Evolutionary conservation across 2,888 invertebrate genomes (phyloP).

Genomic region (Dendrolimus pini): DNA sequence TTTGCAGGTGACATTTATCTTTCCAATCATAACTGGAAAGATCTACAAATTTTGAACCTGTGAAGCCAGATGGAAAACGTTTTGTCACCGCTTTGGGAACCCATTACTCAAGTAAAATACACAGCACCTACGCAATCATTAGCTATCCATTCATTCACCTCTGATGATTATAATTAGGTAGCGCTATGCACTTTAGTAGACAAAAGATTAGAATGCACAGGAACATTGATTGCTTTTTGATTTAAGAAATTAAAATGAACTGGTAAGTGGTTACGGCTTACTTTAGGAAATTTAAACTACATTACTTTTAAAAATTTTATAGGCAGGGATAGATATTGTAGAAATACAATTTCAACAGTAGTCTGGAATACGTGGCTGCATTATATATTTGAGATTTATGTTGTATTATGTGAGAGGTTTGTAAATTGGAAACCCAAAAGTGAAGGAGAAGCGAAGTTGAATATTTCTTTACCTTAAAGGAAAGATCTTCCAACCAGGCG

Average conservation of each 20-base stretch:
- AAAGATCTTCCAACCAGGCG: no score
- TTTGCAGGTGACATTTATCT: slow-evolving; percentile 7
- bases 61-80: slow-evolving; percentile 31
- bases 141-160: slow-evolving; percentile 43
- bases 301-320: no score
- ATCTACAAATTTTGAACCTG: slow-evolving; percentile 1
- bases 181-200: slow-evolving; percentile 57
- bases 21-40: neutral
- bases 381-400: no score
- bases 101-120: slow-evolving; percentile 57
- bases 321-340: no score
- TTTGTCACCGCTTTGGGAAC: slow-evolving; percentile 56
- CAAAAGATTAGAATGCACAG: slow-evolving; percentile 45
- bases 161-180: slow-evolving; percentile 30
- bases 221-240: slow-evolving; percentile 9
- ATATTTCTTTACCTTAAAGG: no score
- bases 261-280: no score
- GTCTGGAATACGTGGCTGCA: no score
- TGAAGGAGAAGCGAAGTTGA: no score
- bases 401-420: no score
- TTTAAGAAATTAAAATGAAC: neutral
- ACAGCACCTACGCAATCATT: slow-evolving; percentile 70
- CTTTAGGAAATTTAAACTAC: no score
- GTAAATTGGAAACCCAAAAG: no score
- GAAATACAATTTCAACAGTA: no score